Percentiles rank a stretch among this genome's conserved stretches.
Evolutionary conservation across 37 sponge, comb jelly and placozoan genomes (phyloP).

Genomic region (Diacarnus erythraeanus): DNA sequence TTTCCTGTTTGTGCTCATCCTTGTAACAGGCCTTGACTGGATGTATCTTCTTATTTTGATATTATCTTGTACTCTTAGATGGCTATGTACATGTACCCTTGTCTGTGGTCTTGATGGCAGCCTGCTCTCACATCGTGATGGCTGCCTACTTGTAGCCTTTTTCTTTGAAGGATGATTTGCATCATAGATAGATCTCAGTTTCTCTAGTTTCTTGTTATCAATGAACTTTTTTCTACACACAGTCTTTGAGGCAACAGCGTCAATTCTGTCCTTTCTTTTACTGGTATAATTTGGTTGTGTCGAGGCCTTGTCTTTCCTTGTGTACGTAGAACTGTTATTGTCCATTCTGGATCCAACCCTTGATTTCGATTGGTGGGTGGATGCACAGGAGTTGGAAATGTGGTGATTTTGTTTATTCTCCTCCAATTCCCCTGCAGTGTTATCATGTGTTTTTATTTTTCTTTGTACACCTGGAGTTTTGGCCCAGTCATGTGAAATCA

Average conservation of each 20-base stretch:
- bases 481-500: slow-evolving; percentile 43
- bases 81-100: neutral
- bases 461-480: neutral
- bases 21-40: slow-evolving; percentile 12
- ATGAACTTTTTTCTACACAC: neutral
- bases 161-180: neutral
- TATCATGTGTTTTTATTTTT: neutral
- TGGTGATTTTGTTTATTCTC: neutral
- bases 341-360: neutral
- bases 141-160: neutral
- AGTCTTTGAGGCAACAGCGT: neutral
- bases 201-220: slow-evolving; percentile 14
- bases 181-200: slow-evolving; percentile 24
- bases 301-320: neutral
- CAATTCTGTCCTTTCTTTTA: neutral
- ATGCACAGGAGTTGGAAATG: neutral
- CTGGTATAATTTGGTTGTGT: neutral
- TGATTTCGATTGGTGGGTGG: neutral
- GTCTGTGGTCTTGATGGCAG: neutral
- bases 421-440: neutral
- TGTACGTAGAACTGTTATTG: neutral
- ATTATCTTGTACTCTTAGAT: neutral
- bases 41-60: neutral
- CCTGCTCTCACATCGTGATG: neutral
- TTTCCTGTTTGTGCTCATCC: slow-evolving; percentile 5